Percentiles rank a stretch among this genome's conserved stretches.
Evolutionary conservation across 23 tunicate genomes (phyloP).

Genomic region (Trididemnum miniatum): DNA sequence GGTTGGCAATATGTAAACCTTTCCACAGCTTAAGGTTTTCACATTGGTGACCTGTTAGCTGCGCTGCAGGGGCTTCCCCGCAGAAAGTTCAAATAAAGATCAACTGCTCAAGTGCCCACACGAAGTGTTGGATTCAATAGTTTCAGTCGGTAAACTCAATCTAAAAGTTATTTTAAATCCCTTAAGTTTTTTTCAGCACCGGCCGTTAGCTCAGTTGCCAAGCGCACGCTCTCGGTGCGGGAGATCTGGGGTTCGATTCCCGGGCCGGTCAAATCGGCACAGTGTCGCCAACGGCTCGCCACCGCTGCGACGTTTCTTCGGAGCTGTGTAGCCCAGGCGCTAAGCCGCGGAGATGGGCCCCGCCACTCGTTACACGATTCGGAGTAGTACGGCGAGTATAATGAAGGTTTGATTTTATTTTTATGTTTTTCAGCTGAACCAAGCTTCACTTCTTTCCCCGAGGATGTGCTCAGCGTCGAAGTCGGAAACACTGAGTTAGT

Average conservation of each 20-base stretch:
- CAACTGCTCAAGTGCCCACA: no score
- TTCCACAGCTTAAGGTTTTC: no score
- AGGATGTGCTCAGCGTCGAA: slow-evolving; percentile 8
- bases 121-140: no score
- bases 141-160: no score
- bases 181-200: no score
- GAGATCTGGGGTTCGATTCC: not conserved
- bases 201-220: no score
- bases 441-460: slow-evolving; percentile 33
- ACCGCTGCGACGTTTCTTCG: not conserved
- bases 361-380: not conserved
- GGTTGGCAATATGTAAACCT: no score
- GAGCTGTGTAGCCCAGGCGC: not conserved
- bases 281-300: not conserved
- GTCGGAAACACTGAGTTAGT: slow-evolving; percentile 33
- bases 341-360: not conserved
- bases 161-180: no score
- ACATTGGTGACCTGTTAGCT: no score
- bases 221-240: not conserved
- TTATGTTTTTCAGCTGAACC: slow-evolving; percentile 50
- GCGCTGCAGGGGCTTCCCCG: no score
- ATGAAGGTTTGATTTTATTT: not conserved
- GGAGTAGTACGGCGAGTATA: not conserved
- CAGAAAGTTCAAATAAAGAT: no score
- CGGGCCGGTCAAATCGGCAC: not conserved